phyloP scores from a whole-genome alignment of 2,888 invertebrate genomes.

The Leptura quadrifasciata region DNA sequence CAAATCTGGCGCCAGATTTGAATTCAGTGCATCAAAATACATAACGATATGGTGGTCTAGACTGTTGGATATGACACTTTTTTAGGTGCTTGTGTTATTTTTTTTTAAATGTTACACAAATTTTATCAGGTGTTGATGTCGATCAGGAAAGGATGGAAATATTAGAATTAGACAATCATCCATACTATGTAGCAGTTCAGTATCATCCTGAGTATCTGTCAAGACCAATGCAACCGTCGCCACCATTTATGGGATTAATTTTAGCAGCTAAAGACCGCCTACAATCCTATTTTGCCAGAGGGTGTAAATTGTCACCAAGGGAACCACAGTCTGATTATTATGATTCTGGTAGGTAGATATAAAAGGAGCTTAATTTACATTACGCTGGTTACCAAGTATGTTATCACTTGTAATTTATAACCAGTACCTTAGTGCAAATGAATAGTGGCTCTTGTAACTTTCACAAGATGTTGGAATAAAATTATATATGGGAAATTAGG shows the following conservation, averaged over 20 bases:
- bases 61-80: too few species aligned
- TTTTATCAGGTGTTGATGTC: slow-evolving; percentile 80
- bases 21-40: too few species aligned
- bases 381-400: neutral
- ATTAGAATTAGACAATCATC: slow-evolving; percentile 89
- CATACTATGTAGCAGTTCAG: slow-evolving; percentile 96
- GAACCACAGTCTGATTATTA: slow-evolving; percentile 81
- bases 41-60: too few species aligned
- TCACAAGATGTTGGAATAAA: too few species aligned
- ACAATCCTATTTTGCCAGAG: slow-evolving; percentile 82
- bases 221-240: slow-evolving; percentile 92
- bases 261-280: slow-evolving; percentile 92
- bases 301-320: slow-evolving; percentile 85
- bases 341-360: slow-evolving; percentile 76
- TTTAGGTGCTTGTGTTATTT: too few species aligned
- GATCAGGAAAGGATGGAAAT: slow-evolving; percentile 96
- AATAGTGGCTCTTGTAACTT: too few species aligned
- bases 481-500: too few species aligned
- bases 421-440: neutral
- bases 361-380: neutral
- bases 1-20: too few species aligned
- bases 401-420: slow-evolving; percentile 2
- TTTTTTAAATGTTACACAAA: too few species aligned
- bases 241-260: slow-evolving; percentile 96
- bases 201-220: slow-evolving; percentile 99